Percentiles rank a stretch among this genome's conserved stretches.
Conservation (phyloP, 2,888 invertebrate genomes). For the Xanthia icteritia region DNA sequence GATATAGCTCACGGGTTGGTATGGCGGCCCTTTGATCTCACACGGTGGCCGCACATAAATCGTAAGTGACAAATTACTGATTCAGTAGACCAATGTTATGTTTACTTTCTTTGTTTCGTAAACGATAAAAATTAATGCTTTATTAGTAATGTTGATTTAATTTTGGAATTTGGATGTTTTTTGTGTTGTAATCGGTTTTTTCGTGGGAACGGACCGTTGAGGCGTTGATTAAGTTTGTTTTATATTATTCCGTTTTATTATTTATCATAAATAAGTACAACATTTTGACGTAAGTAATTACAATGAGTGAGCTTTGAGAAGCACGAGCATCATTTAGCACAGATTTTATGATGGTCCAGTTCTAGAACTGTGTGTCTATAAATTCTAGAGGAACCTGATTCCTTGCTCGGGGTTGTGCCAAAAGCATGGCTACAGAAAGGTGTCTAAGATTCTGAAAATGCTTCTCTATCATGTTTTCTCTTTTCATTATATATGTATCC, state of each 20-base stretch:
- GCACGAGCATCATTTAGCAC: neutral
- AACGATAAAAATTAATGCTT: conserved; percentile 58
- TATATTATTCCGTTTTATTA: neutral
- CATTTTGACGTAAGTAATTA: neutral
- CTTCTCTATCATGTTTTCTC: neutral
- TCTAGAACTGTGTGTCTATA: neutral
- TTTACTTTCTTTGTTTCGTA: conserved; percentile 63
- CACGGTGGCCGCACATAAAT: conserved; percentile 82
- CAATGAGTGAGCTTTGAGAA: neutral
- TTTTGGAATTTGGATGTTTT: conserved; percentile 37
- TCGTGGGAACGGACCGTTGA: conserved; percentile 29
- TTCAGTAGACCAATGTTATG: conserved; percentile 64
- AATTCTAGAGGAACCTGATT: neutral
- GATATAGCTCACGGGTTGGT: conserved; percentile 70
- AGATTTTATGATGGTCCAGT: neutral
- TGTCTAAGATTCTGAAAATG: neutral
- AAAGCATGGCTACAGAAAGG: neutral
- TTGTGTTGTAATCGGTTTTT: conserved; percentile 10
- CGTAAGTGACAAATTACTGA: conserved; percentile 81
- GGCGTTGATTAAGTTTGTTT: conserved; percentile 10
- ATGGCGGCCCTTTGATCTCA: conserved; percentile 80
- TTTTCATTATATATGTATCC: neutral
- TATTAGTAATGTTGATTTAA: conserved; percentile 59
- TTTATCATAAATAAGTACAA: neutral
- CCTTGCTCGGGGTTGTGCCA: neutral